phyloP scores from a whole-genome alignment of 2,797 vertebrate species.

The Poecilia velifera region DNA sequence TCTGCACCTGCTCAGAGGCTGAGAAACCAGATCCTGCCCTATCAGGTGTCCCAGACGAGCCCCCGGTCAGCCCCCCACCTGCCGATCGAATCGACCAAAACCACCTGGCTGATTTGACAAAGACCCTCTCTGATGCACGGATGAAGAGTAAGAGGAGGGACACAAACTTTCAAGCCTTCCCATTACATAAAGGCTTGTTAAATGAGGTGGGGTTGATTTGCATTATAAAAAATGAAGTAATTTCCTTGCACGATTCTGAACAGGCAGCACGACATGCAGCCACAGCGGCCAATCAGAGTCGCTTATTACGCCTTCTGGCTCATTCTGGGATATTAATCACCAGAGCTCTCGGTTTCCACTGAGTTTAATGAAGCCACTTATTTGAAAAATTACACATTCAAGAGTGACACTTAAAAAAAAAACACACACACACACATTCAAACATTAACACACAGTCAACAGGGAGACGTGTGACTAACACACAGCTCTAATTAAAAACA shows the following conservation, averaged over 20 bases:
- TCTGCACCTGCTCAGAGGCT: slow-evolving; percentile 16
- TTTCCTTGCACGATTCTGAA: slow-evolving; percentile 1
- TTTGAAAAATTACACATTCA: slow-evolving; percentile 28
- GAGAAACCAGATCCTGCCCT: slow-evolving; percentile 57
- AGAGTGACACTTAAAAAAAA: slow-evolving; percentile 6
- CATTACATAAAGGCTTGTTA: slow-evolving; percentile 3
- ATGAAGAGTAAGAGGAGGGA: neutral
- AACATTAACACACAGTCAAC: slow-evolving; percentile 12
- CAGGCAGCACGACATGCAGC: neutral
- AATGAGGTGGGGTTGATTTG: neutral
- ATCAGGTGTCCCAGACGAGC: slow-evolving; percentile 47
- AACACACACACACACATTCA: neutral
- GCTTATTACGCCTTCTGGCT: neutral
- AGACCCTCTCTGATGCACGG: slow-evolving; percentile 2
- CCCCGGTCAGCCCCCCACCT: slow-evolving; percentile 18
- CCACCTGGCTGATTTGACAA: slow-evolving; percentile 5
- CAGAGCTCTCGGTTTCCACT: slow-evolving; percentile 1
- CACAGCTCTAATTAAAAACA: slow-evolving; percentile 16
- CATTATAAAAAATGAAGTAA: neutral
- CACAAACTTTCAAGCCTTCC: slow-evolving; percentile 1
- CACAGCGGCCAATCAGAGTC: slow-evolving; percentile 8
- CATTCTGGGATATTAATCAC: slow-evolving; percentile 15
- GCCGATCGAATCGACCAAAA: neutral
- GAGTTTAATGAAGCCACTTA: slow-evolving; percentile 23
- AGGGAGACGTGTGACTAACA: slow-evolving; percentile 20